These are phyloP conservation scores for Sinhomidia bicolor DNA, from an alignment of 2,888 invertebrate genomes.

Conservation along the genomic window DNA sequence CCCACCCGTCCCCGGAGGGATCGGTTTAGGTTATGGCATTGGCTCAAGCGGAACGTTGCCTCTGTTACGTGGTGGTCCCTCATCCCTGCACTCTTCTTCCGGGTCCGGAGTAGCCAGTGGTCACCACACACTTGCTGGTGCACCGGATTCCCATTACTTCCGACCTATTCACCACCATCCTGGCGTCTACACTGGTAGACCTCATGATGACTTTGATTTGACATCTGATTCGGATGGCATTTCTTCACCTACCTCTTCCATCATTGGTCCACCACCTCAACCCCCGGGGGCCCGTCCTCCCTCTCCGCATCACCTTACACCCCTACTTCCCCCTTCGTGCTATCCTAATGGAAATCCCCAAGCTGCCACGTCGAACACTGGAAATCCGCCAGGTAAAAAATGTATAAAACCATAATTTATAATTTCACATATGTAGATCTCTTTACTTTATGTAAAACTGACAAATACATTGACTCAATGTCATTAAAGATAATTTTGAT, in stretches of 20 bases:
- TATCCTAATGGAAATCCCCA: slow-evolving; percentile 76
- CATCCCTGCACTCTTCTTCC: slow-evolving; percentile 75
- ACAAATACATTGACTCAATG: no score
- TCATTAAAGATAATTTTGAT: no score
- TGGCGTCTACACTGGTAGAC: slow-evolving; percentile 76
- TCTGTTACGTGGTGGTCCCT: slow-evolving; percentile 60
- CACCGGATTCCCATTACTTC: slow-evolving; percentile 78
- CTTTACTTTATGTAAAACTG: no score
- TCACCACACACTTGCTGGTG: slow-evolving; percentile 65
- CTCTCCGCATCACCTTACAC: slow-evolving; percentile 79
- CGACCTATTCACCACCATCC: slow-evolving; percentile 79
- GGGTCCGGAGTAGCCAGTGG: slow-evolving; percentile 68
- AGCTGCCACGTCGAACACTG: slow-evolving; percentile 70
- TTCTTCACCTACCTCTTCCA: slow-evolving; percentile 80
- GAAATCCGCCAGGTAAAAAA: slow-evolving; percentile 77
- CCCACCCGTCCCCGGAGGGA: slow-evolving; percentile 51
- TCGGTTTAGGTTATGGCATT: slow-evolving; percentile 62
- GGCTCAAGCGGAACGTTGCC: slow-evolving; percentile 70
- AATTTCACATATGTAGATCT: not conserved
- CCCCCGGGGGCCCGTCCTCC: slow-evolving; percentile 78
- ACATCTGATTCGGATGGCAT: slow-evolving; percentile 80
- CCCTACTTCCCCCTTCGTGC: slow-evolving; percentile 76
- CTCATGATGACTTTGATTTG: slow-evolving; percentile 80
- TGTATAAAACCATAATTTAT: not conserved
- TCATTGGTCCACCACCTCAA: slow-evolving; percentile 79